Evolutionary conservation across 2,888 invertebrate species (phyloP).

Genomic region (Conistra vaccinii): DNA sequence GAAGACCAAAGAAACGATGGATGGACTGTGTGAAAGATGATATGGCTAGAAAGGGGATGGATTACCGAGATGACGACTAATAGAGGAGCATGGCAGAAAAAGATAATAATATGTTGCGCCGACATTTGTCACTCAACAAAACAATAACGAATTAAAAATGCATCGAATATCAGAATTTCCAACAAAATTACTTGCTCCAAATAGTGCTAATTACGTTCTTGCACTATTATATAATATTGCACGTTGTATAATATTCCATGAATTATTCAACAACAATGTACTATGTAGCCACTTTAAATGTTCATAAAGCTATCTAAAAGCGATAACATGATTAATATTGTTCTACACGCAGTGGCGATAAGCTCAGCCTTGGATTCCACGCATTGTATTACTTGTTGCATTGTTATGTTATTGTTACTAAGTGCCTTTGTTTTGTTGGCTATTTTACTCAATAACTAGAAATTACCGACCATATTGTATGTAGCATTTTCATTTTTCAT

Average conservation of each 20-base stretch:
- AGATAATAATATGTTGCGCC: no score
- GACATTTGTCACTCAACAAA: not conserved
- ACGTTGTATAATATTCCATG: constrained; percentile 16
- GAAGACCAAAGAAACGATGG: no score
- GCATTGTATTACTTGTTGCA: constrained; percentile 53
- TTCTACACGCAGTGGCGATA: constrained; percentile 70
- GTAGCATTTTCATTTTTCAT: not conserved
- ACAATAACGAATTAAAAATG: constrained; percentile 7
- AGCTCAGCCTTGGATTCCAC: constrained; percentile 70
- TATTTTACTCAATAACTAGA: constrained; percentile 14
- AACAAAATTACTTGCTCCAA: not conserved
- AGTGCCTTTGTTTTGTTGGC: constrained; percentile 8
- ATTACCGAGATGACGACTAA: not conserved
- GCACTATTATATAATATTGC: constrained; percentile 7
- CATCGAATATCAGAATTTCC: constrained; percentile 3
- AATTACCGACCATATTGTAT: constrained; percentile 2
- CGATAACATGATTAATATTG: constrained; percentile 70
- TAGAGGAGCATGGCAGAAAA: not conserved
- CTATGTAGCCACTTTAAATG: constrained; percentile 39
- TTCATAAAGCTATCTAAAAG: constrained; percentile 51
- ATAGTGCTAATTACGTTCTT: constrained; percentile 16
- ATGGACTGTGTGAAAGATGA: not conserved
- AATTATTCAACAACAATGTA: constrained; percentile 34
- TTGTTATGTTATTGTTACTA: constrained; percentile 53
- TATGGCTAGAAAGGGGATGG: no score